These are phyloP conservation scores for Phragmatobia fuliginosa DNA, from an alignment of 2,888 invertebrate species.

Conservation along the genomic window DNA sequence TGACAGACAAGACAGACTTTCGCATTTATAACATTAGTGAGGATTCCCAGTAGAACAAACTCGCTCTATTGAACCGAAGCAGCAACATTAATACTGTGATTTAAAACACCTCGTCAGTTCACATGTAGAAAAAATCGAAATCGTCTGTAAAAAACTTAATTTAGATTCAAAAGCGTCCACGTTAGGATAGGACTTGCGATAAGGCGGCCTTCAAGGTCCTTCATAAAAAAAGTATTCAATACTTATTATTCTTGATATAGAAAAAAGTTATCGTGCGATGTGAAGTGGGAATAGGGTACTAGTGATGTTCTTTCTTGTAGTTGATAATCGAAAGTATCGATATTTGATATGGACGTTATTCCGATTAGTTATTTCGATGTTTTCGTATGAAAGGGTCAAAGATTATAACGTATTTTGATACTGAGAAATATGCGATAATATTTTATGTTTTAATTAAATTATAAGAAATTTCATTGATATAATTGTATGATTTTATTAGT, in stretches of 20 bases:
- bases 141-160: conserved; percentile 41
- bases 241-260: conserved; percentile 64
- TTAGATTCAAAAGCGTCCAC: conserved; percentile 45
- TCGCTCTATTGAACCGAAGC: neutral
- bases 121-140: conserved; percentile 18
- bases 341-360: conserved; percentile 4
- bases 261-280: conserved; percentile 63
- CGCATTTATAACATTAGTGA: too few relatives aligned
- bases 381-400: neutral
- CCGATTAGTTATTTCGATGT: neutral
- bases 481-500: neutral
- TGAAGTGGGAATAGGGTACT: conserved; percentile 60
- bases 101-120: conserved; percentile 4
- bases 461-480: neutral
- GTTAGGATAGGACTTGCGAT: conserved; percentile 63
- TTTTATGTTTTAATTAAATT: neutral
- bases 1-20: too few relatives aligned
- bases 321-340: conserved; percentile 23
- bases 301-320: conserved; percentile 47
- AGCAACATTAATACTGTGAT: neutral
- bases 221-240: conserved; percentile 65
- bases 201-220: conserved; percentile 58
- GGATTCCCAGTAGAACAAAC: neutral
- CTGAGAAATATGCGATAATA: neutral
- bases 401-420: neutral